Evolutionary conservation across 2,113 vertebrate genomes (phyloP), one percentile per base, ranked within the genome.

Genomic region (Brevimyrus niger): DNA sequence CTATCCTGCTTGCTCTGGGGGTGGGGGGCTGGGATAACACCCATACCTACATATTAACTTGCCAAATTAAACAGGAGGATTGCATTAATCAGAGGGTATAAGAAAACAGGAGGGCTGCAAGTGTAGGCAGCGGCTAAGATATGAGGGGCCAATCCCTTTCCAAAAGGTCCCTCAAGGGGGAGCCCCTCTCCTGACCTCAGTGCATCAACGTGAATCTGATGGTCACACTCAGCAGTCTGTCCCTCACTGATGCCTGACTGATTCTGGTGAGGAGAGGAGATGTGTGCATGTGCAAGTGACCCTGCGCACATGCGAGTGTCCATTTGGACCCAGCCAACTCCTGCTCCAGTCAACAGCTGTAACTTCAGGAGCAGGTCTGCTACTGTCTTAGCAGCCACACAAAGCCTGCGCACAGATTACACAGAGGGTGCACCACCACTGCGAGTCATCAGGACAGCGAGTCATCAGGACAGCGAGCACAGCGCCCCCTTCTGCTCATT

Each of bases 61-160:
- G 95, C 95, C 96, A 96, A 95, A 96, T 95, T 94, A 96, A 95
- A 96, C 96, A 96, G 95, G 95, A 96, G 91, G 95, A 95, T 95
- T 96, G 95, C 95, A 93, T 96, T 95, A 96, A 94, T 94, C 90
- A 94, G 53, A 51, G 35, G 87, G 87, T 91, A 80, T 86, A 90
- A 89, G 90, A 80, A 83, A 84, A 27, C 17, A 27, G 15, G 27
- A 21, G 50, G 9, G 80, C 42, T 84, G 88, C 42, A 50, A 61
- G 35, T 10, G 7, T 44, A 47, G 31, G 15, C 9, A 42, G 44
- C 38, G 4, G 35, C 11, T 44, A 23, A 46, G 4, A 10, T 38
- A 50, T 47, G 11, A 51, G 2, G 27, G 1, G 42, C 51, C 31
- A 17, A 27, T 84, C 53, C 80, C 23, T 7, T 23, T 69, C 23